Evolutionary conservation across 1,140 invertebrate genomes (phyloP), one percentile per base, ranked within the genome.

Genomic region (Gonioctena quinquepunctata): DNA sequence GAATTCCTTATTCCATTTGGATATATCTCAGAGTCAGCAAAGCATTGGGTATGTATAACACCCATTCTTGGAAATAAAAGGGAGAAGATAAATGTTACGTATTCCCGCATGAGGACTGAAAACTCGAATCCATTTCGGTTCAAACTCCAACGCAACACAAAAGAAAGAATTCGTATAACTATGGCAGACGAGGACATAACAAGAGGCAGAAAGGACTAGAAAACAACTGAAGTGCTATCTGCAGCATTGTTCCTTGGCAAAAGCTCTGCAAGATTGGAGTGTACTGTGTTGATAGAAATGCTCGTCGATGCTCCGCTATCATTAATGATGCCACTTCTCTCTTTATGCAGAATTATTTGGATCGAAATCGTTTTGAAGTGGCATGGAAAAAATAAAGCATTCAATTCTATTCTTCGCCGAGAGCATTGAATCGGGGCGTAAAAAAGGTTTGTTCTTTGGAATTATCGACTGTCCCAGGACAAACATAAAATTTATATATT

Each of bases 141-240:
- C 33, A 42, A 42, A 42, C 16, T n/a, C 33, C 33, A 42, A n/a
- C 33, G 33, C 16, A 42, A 42, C 33, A 42, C 33, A 42, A 42
- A 42, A 42, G 33, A 42, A 42, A 42, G 33, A 42, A 42, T 42
- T 42, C 33, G 33, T 42, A 42, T n/a, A 42, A n/a, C 33, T 42
- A 42, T 42, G 16, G 33, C 11, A 42, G 33, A 42, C 33, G 33
- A 42, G 33, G 13, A 42, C 16, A 11, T n/a, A 42, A 42, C 33
- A 42, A 42, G 33, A 42, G 33, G 33, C 11, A 42, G 33, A 42
- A n/a, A 42, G 33, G 33, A n/a, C 33, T 42, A 42, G 56, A 59
- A 59, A 59, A 59, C 52, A 59, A 59, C 56, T 59, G 21, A 59
- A 59, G 56, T 59, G 56, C 21, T 59, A 59, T 59, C 56, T 59